phyloP scores from a whole-genome alignment of 2,113 vertebrate species.

The Solea senegalensis region DNA sequence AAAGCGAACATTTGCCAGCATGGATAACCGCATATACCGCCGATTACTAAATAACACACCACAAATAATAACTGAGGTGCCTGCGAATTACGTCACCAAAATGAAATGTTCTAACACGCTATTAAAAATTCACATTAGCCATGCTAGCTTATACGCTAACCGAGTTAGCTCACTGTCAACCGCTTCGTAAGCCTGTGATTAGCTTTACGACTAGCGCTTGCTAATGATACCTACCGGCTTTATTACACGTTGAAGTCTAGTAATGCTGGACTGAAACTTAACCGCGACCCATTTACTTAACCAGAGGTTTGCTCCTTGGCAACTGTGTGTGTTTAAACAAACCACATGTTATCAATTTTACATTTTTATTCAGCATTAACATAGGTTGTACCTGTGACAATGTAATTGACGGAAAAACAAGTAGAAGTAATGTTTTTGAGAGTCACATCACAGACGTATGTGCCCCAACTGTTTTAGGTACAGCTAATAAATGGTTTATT shows the following conservation, averaged over 20 bases:
- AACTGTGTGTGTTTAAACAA: not conserved
- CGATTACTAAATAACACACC: not conserved
- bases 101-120: too few species aligned
- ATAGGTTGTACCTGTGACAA: too few species aligned
- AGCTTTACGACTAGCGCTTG: slow-evolving; percentile 47
- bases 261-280: not conserved
- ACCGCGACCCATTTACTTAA: not conserved
- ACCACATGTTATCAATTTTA: too few species aligned
- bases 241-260: not conserved
- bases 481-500: too few species aligned
- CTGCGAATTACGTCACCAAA: too few species aligned
- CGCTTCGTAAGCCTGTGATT: slow-evolving; percentile 28
- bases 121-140: slow-evolving; percentile 6
- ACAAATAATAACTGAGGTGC: not conserved
- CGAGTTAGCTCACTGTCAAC: slow-evolving; percentile 30
- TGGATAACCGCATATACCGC: not conserved
- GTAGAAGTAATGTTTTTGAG: too few species aligned
- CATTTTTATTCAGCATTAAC: too few species aligned
- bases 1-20: not conserved
- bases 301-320: not conserved
- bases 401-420: too few species aligned
- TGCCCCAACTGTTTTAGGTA: too few species aligned
- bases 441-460: too few species aligned
- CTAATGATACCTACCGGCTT: slow-evolving; percentile 44
- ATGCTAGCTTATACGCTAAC: slow-evolving; percentile 24